Percentiles rank a stretch among this genome's conserved stretches.
Conservation (phyloP, 1,140 invertebrate genomes). For the Tachypleus tridentatus region DNA sequence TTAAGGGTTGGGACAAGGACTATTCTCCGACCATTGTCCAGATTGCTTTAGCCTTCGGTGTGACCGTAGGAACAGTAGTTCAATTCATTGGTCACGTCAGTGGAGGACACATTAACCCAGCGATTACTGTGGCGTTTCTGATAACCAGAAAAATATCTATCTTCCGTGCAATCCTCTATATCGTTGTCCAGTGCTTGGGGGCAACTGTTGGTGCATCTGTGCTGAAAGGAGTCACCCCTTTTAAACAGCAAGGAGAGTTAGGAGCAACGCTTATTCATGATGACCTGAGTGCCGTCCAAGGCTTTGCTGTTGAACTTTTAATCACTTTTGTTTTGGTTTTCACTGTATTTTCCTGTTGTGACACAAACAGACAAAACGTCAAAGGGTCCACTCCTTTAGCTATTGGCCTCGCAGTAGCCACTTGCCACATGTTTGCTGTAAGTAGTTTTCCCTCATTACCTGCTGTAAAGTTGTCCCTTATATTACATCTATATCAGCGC, state of each 20-base stretch:
- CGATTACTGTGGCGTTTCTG: slow-evolving; percentile 63
- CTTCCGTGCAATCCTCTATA: slow-evolving; percentile 56
- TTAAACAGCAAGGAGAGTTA: slow-evolving; percentile 32
- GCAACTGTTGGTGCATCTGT: slow-evolving; percentile 41
- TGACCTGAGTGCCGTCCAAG: slow-evolving; percentile 48
- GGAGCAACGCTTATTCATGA: slow-evolving; percentile 44
- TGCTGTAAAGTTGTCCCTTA: too few relatives aligned
- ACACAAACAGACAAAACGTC: slow-evolving; percentile 60
- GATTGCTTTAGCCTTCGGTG: slow-evolving; percentile 74
- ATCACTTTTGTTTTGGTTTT: slow-evolving; percentile 78
- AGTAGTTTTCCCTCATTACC: slow-evolving; percentile 27
- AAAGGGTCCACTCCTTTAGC: slow-evolving; percentile 65
- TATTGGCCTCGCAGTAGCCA: slow-evolving; percentile 72
- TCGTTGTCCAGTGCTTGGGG: slow-evolving; percentile 60
- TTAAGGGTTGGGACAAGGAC: slow-evolving; percentile 25
- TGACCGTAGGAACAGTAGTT: slow-evolving; percentile 70
- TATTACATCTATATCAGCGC: too few relatives aligned
- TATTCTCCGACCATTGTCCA: slow-evolving; percentile 48
- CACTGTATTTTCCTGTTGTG: slow-evolving; percentile 73
- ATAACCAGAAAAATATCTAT: slow-evolving; percentile 62
- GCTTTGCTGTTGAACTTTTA: slow-evolving; percentile 64
- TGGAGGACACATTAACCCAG: slow-evolving; percentile 81
- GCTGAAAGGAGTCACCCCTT: slow-evolving; percentile 38
- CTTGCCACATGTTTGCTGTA: slow-evolving; percentile 72
- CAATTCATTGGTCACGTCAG: slow-evolving; percentile 68